Base-by-base conservation (phyloP, 35 echinoderm and acorn worm species). In the Stichopus chloronotus region DNA sequence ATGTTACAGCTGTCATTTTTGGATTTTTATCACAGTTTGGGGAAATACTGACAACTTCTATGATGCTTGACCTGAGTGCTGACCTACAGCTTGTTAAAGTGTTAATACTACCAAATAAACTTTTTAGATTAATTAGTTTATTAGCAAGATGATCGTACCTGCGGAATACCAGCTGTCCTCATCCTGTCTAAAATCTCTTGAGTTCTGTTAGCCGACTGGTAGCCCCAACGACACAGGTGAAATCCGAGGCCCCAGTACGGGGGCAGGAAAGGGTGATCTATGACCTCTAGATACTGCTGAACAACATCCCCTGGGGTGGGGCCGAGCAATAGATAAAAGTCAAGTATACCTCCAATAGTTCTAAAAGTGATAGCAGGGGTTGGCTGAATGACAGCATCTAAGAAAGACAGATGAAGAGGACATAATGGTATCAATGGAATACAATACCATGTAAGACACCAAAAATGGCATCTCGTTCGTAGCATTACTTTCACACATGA, bases 321-420 rank as follows among this genome's bases (percentile, higher is more conserved):
- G 25, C 97, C 97, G 30, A 98, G 88, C 53, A 98, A 96, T n/a
- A 98, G 90, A 78, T 98, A 98, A 88, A 96, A 96, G 82, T 98
- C 97, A 14, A 98, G 79, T 78, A 98, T 98, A 19, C 97, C 97
- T 83, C 97, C 97, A 23, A 98, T 96, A 84, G 97, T 96, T 22
- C 97, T 90, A 78, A 94, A 98, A 7, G 97, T 98, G 55, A 98
- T 81, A 22, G 97, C 97, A 55, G 97, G 97, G 6, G 91, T 92
- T n/a, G 97, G 97, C 83, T 98, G 94, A 7, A 98, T 79, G 7
- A 94, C 87, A 1, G 93, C 97, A 91, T 98, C 97, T 98, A 60
- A 30, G n/a, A 13, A 5, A 89, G 0, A 85, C 9, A 58, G 9
- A 52, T 5, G 24, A 55, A 52, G 52, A 81, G 4, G 30, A 43